These are phyloP conservation scores for Alethe castanea DNA, from an alignment of 2,113 vertebrate species.

Conservation along the genomic window DNA sequence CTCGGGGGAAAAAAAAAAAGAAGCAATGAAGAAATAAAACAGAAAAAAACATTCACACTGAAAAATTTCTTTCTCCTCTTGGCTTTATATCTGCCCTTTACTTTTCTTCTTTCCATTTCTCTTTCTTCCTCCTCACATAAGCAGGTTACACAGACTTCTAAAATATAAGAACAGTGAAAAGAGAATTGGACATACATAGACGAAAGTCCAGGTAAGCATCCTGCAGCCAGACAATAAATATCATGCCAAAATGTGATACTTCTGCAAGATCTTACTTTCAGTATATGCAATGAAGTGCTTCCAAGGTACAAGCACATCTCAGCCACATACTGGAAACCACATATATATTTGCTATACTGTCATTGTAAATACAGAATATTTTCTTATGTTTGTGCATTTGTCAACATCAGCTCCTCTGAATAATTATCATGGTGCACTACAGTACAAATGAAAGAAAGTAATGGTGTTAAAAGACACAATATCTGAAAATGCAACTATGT, in stretches of 20 bases:
- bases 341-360: background rate
- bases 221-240: background rate
- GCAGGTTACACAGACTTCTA: background rate
- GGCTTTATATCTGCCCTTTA: background rate
- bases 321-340: background rate
- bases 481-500: background rate
- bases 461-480: background rate
- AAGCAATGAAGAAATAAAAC: background rate
- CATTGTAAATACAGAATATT: background rate
- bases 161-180: background rate
- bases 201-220: background rate
- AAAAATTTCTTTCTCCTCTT: background rate
- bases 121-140: background rate
- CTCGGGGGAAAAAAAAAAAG: background rate
- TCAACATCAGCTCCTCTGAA: background rate
- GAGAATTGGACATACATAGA: background rate
- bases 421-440: rapidly evolving
- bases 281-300: background rate
- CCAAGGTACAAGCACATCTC: background rate
- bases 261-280: background rate
- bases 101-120: background rate
- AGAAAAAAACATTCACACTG: background rate
- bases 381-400: background rate
- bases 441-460: background rate
- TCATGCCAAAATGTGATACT: background rate